Base-by-base conservation (phyloP, 2,797 vertebrate genomes). In the Peromyscus attwateri region DNA sequence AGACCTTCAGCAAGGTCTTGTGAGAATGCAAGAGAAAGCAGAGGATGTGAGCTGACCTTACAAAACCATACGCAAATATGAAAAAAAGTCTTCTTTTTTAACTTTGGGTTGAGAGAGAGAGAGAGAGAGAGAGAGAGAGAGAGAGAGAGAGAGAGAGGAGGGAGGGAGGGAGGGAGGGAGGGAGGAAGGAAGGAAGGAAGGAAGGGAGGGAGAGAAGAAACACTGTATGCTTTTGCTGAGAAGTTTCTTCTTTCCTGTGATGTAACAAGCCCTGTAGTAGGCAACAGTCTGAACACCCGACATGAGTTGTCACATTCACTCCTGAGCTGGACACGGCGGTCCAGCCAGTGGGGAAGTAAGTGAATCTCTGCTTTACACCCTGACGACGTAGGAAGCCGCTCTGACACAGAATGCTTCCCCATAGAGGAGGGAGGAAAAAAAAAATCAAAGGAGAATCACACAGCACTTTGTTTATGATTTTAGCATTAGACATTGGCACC, bases 1-100 rank as follows among this genome's bases (percentile, higher is more conserved):
- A 21, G 16, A n/a, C 75, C 52, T 73, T 23, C 3, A 8, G 13
- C 62, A 75, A 68, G 71, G 82, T 46, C 60, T 52, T 14, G 3
- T 85, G 68, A 87, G 64, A 80, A 94, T 62, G 84, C n/a, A 83
- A 57, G 49, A 87, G 64, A 83, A 17, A 43, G 43, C 11, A 6
- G 31, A 19, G 49, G 13, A 52, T 46, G 37, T 83, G 57, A 91
- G 82, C n/a, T 46, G 46, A 82, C 34, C 68, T 90, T 60, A 49
- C 40, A 79, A 88, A 88, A 21, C 46, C 4, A 37, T 46, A 21
- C 52, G 29, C 49, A 92, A 89, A 83, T 34, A 2, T 40, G 37
- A 82, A 87, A 87, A 75, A 12, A 9, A 34, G 68, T 17, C 21
- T 40, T 16, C 21, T 23, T 16, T 66, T 84, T 37, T 37, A 52